Conservation (phyloP, 2,113 vertebrate genomes). For the Lagenorhynchus albirostris region DNA sequence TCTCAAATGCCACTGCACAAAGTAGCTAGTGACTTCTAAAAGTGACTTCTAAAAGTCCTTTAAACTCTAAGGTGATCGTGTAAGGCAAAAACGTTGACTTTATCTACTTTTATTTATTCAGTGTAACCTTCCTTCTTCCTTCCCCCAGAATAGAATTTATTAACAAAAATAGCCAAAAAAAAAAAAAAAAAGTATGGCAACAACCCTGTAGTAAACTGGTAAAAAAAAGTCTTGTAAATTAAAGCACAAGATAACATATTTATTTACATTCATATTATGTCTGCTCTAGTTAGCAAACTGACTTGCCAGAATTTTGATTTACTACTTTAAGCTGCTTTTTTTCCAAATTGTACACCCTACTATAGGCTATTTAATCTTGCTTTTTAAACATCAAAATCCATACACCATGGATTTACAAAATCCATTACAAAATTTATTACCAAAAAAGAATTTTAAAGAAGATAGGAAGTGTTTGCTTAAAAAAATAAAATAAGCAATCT, state of each 20-base stretch:
- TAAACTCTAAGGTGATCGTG: background rate
- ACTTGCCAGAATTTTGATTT: background rate
- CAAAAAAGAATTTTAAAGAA: background rate
- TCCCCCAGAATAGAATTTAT: background rate
- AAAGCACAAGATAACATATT: background rate
- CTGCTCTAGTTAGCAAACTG: background rate
- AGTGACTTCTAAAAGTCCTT: background rate
- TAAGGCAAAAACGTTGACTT: background rate
- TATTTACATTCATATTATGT: background rate
- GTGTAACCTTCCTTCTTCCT: background rate
- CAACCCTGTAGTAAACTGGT: background rate
- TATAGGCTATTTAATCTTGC: background rate
- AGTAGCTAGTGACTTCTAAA: background rate
- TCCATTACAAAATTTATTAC: background rate
- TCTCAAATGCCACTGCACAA: background rate
- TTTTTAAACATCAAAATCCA: slow-evolving; percentile 11
- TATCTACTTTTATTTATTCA: background rate
- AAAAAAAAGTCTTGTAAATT: background rate
- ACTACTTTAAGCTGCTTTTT: background rate
- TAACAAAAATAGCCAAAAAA: background rate
- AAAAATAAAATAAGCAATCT: background rate
- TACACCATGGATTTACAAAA: background rate
- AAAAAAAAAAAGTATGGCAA: background rate
- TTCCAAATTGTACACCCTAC: background rate
- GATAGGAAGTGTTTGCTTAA: background rate